These are phyloP conservation scores for Drosophila anomalata DNA, from an alignment of 2,888 invertebrate species.

Conservation along the genomic window DNA sequence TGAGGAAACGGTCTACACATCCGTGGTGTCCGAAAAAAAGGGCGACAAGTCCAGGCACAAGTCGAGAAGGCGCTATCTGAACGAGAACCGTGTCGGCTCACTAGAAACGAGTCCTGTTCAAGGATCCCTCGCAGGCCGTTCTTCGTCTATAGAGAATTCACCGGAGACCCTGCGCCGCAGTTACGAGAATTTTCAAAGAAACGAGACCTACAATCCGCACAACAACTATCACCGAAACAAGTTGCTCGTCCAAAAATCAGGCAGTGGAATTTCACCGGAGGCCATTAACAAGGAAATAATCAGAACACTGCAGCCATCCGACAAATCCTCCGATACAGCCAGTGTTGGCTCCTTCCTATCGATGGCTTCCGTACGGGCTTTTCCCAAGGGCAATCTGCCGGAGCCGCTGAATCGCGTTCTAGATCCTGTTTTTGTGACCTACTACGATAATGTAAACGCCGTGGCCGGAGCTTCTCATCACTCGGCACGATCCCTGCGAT, in stretches of 20 bases:
- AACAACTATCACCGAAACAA: constrained; percentile 83
- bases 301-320: constrained; percentile 75
- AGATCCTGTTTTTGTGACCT: constrained; percentile 91
- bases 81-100: constrained; percentile 83
- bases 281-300: constrained; percentile 82
- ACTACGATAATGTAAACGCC: constrained; percentile 86
- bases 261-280: constrained; percentile 70
- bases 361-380: constrained; percentile 94
- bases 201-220: constrained; percentile 82
- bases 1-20: constrained; percentile 81
- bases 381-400: constrained; percentile 90
- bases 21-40: constrained; percentile 80
- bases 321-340: constrained; percentile 84
- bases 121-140: constrained; percentile 59
- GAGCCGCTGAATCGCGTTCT: constrained; percentile 91
- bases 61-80: constrained; percentile 81
- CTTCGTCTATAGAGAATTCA: constrained; percentile 78
- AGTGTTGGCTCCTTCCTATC: constrained; percentile 92
- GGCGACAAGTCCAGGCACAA: constrained; percentile 76
- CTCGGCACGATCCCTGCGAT: constrained; percentile 61
- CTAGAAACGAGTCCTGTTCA: constrained; percentile 80
- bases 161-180: constrained; percentile 72
- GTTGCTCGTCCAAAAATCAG: constrained; percentile 74
- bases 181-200: constrained; percentile 80
- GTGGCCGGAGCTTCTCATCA: constrained; percentile 53